These are phyloP conservation scores for Bradypus variegatus DNA, from an alignment of 2,797 vertebrate genomes.

Conservation along the genomic window DNA sequence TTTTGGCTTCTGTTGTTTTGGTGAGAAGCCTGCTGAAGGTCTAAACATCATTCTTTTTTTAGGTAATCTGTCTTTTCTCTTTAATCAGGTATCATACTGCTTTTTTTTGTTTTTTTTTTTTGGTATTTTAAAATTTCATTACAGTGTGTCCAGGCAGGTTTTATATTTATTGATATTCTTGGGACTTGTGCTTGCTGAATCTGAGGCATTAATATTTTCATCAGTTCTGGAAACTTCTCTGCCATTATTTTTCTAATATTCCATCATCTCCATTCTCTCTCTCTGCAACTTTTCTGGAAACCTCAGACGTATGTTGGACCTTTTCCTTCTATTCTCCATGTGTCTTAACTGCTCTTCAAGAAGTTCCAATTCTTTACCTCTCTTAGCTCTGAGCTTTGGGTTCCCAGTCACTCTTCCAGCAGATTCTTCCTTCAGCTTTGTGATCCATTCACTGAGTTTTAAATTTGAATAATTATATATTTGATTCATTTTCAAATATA, in stretches of 20 bases:
- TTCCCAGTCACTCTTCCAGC: not conserved
- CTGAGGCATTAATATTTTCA: not conserved
- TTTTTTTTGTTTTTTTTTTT: not conserved
- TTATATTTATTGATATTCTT: not conserved
- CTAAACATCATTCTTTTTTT: not conserved
- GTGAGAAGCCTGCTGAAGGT: not conserved
- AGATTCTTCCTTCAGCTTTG: not conserved
- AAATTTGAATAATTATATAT: not conserved
- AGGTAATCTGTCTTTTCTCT: not conserved
- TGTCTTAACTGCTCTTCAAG: not conserved
- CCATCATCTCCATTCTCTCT: not conserved
- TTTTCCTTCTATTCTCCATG: not conserved
- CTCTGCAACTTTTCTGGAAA: not conserved
- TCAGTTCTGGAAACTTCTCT: not conserved
- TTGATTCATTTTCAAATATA: not conserved
- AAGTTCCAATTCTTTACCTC: not conserved
- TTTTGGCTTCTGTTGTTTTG: not conserved
- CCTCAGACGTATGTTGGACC: not conserved
- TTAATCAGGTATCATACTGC: fast-evolving
- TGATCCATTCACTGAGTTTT: not conserved
- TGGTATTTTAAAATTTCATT: not conserved
- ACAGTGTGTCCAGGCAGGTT: not conserved
- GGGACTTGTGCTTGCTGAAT: not conserved
- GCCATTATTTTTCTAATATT: not conserved
- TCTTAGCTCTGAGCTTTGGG: not conserved